Conservation (phyloP, 2,888 invertebrate genomes). For the Acleris cristana region DNA sequence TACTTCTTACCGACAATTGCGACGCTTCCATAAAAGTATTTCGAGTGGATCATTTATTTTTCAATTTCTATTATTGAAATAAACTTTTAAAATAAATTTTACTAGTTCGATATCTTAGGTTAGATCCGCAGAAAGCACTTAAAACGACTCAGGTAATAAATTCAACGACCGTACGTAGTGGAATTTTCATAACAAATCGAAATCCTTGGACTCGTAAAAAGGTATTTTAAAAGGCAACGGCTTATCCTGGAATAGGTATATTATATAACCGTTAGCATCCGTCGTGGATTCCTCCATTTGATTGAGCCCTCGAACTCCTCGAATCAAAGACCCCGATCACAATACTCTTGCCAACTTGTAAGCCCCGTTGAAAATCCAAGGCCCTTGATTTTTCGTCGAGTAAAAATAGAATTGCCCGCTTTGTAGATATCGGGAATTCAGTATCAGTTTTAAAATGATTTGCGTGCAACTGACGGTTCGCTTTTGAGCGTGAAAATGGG, state of each 20-base stretch:
- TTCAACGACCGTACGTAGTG: no score
- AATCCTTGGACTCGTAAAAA: not conserved
- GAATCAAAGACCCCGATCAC: slow-evolving; percentile 47
- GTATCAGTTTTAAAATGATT: slow-evolving; percentile 16
- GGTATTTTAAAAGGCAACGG: slow-evolving; percentile 1
- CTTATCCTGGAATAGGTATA: not conserved
- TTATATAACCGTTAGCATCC: slow-evolving; percentile 2
- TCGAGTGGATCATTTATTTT: no score
- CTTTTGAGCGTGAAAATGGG: slow-evolving; percentile 7
- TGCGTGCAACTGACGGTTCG: slow-evolving; percentile 13
- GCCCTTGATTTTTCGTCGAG: slow-evolving; percentile 30
- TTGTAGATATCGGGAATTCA: slow-evolving; percentile 2
- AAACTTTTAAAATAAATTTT: no score
- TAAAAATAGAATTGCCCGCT: slow-evolving; percentile 13
- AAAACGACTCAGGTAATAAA: no score
- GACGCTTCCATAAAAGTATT: no score
- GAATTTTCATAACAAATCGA: not conserved
- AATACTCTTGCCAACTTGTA: slow-evolving; percentile 47
- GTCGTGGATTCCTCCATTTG: slow-evolving; percentile 6
- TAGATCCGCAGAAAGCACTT: no score
- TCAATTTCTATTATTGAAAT: no score
- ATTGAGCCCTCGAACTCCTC: slow-evolving; percentile 38
- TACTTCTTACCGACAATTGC: no score
- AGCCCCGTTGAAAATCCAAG: slow-evolving; percentile 33
- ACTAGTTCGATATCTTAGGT: no score